phyloP scores from a whole-genome alignment of 2,888 invertebrate genomes.

The Acanthococcus lagerstroemiae region DNA sequence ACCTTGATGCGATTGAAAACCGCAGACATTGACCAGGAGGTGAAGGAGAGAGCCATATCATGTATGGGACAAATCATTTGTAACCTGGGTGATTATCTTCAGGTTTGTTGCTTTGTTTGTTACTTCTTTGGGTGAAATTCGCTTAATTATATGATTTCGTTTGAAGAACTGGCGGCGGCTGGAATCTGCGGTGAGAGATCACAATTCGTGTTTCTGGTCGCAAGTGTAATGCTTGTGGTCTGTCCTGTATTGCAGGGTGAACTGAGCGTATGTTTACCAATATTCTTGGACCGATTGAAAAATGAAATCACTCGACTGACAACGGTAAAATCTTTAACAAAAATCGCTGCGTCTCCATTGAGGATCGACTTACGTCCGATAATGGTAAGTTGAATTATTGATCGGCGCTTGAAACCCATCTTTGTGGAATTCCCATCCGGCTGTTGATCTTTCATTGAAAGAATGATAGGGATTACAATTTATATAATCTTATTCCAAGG shows the following conservation, averaged over 20 bases:
- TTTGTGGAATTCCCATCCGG: no score
- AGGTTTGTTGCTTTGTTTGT: constrained; percentile 41
- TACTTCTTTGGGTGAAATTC: no score
- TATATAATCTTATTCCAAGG: no score
- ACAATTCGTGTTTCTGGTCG: no score
- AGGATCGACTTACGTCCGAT: constrained; percentile 74
- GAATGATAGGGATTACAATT: no score
- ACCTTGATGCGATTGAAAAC: constrained; percentile 78
- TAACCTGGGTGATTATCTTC: constrained; percentile 77
- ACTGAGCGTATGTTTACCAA: constrained; percentile 75
- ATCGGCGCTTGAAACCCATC: no score
- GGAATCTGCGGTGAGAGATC: no score
- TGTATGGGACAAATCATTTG: constrained; percentile 93
- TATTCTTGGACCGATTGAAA: constrained; percentile 85
- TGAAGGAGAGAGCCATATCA: constrained; percentile 94
- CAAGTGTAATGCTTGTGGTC: no score
- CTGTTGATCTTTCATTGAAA: no score
- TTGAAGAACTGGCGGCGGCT: no score
- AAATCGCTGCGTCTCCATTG: constrained; percentile 83
- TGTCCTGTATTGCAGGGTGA: constrained; percentile 48
- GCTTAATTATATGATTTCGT: neutral
- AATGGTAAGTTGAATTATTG: constrained; percentile 50
- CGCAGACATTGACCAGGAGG: constrained; percentile 97
- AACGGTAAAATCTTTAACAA: constrained; percentile 89
- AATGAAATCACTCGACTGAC: constrained; percentile 96